These are phyloP conservation scores for Craterocephalus amniculus DNA, from an alignment of 2,797 vertebrate genomes.

Conservation along the genomic window DNA sequence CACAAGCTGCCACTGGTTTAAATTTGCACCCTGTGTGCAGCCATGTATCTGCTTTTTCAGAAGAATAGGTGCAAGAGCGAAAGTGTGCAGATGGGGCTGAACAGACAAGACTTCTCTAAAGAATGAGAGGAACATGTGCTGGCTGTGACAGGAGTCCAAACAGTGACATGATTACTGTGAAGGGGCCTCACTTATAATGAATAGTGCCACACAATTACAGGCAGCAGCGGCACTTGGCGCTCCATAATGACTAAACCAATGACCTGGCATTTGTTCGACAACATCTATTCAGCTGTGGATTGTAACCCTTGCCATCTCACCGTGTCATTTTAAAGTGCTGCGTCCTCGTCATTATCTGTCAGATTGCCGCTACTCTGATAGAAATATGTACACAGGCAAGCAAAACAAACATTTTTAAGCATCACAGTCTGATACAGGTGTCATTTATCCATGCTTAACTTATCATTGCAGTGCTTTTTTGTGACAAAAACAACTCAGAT, in stretches of 20 bases:
- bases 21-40: not conserved
- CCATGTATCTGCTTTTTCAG: conserved; percentile 8
- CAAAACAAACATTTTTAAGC: conserved; percentile 47
- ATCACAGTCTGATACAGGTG: conserved; percentile 15
- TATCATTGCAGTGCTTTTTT: not conserved
- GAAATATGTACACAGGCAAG: conserved; percentile 17
- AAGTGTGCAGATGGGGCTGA: conserved; percentile 29
- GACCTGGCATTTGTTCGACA: conserved; percentile 64
- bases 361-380: conserved; percentile 40
- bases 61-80: conserved; percentile 1
- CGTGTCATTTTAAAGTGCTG: conserved; percentile 43
- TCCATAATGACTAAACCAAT: conserved; percentile 62
- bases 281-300: conserved; percentile 46
- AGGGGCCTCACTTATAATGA: conserved; percentile 65
- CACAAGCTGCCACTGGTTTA: not conserved
- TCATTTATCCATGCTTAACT: conserved; percentile 35
- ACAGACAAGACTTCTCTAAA: conserved; percentile 54
- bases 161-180: conserved; percentile 65
- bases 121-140: conserved; percentile 57
- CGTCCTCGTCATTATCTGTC: conserved; percentile 57
- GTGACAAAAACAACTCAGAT: conserved; percentile 1
- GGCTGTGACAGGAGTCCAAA: conserved; percentile 70
- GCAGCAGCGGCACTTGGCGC: conserved; percentile 20
- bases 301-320: conserved; percentile 30
- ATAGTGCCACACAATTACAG: conserved; percentile 60